Evolutionary conservation across 2,888 invertebrate genomes (phyloP).

Genomic region (Lasiommata megera): DNA sequence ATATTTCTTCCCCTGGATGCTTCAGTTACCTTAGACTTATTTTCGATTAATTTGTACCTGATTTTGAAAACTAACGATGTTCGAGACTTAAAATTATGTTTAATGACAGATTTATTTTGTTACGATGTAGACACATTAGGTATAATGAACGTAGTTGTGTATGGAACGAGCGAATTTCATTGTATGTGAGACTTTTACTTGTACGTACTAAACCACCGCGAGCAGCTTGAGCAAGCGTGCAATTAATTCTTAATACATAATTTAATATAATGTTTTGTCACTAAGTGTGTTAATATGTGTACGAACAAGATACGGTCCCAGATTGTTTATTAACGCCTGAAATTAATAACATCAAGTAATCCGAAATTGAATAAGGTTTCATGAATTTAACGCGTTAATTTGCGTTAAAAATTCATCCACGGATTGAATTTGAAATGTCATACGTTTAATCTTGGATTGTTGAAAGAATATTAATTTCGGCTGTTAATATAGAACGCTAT

Average conservation of each 20-base stretch:
- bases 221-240: constrained; percentile 75
- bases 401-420: no score
- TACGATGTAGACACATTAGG: constrained; percentile 50
- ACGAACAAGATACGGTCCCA: constrained; percentile 39
- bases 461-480: no score
- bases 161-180: constrained; percentile 69
- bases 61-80: constrained; percentile 62
- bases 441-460: no score
- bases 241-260: constrained; percentile 60
- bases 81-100: constrained; percentile 72
- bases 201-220: constrained; percentile 70
- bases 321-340: no score
- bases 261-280: constrained; percentile 54
- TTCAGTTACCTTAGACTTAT: constrained; percentile 78
- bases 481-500: no score
- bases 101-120: constrained; percentile 68
- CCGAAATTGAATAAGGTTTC: no score
- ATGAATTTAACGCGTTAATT: no score
- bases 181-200: constrained; percentile 56
- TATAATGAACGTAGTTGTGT: constrained; percentile 53
- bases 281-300: constrained; percentile 43
- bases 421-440: no score
- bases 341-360: no score
- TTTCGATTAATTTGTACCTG: constrained; percentile 79
- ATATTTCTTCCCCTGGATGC: constrained; percentile 66